Percentiles rank a stretch among this genome's conserved stretches.
phyloP scores from a whole-genome alignment of 2,797 vertebrate genomes.

The Smutsia gigantea region DNA sequence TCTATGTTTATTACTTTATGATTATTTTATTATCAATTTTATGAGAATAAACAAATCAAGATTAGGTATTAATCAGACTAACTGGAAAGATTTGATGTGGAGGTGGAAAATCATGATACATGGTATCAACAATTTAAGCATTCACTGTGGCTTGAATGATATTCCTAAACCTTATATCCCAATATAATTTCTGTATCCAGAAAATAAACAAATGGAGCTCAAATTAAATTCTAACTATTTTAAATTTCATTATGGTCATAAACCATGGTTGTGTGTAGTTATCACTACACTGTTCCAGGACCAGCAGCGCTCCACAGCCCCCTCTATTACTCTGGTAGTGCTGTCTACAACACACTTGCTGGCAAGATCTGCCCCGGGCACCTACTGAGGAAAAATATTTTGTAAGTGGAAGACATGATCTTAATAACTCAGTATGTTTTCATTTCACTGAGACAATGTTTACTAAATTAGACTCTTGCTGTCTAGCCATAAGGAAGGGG shows the following conservation, averaged over 20 bases:
- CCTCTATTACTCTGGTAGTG: background rate
- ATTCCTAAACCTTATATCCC: background rate
- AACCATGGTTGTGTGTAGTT: background rate
- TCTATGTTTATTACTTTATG: background rate
- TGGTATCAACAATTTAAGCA: background rate
- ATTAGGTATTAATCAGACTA: background rate
- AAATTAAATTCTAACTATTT: background rate
- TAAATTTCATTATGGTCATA: background rate
- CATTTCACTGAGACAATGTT: background rate
- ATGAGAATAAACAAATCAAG: background rate
- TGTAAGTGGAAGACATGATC: background rate
- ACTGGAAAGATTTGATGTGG: background rate
- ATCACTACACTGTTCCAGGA: background rate
- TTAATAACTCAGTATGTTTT: background rate
- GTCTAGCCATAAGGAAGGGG: background rate
- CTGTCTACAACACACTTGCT: background rate
- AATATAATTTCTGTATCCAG: background rate
- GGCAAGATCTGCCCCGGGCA: background rate
- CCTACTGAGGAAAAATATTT: background rate
- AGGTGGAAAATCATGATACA: background rate
- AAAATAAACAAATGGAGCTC: background rate
- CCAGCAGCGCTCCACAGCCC: background rate
- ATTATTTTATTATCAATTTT: background rate
- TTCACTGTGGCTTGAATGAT: background rate
- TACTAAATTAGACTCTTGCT: background rate